Percentiles rank a stretch among this genome's conserved stretches.
Conservation (phyloP, 1,140 invertebrate species). For the Onthophagus taurus region DNA sequence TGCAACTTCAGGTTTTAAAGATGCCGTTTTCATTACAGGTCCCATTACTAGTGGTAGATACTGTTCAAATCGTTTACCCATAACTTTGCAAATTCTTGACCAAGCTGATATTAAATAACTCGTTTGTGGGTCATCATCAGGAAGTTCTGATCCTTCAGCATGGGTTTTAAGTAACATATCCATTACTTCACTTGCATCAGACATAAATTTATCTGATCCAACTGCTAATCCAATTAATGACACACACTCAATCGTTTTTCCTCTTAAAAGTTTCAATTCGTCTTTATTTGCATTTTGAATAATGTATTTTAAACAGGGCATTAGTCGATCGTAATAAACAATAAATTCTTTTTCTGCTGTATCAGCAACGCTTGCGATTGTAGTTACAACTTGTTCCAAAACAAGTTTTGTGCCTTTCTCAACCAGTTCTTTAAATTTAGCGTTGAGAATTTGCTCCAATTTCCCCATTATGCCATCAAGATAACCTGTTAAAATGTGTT, state of each 20-base stretch:
- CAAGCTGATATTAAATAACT: slow-evolving; percentile 98
- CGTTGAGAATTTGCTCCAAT: slow-evolving; percentile 80
- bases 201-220: slow-evolving; percentile 88
- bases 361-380: slow-evolving; percentile 97
- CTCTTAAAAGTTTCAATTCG: slow-evolving; percentile 82
- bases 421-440: slow-evolving; percentile 90
- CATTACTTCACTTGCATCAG: slow-evolving; percentile 95
- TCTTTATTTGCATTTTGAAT: slow-evolving; percentile 85
- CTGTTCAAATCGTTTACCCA: slow-evolving; percentile 86
- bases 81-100: slow-evolving; percentile 93
- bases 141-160: slow-evolving; percentile 65
- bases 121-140: slow-evolving; percentile 94
- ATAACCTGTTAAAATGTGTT: slow-evolving; percentile 84
- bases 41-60: slow-evolving; percentile 97
- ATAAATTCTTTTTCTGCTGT: slow-evolving; percentile 95
- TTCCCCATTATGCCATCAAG: slow-evolving; percentile 85
- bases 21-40: slow-evolving; percentile 89
- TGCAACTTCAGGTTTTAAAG: slow-evolving; percentile 96
- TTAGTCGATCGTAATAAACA: slow-evolving; percentile 72
- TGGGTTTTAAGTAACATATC: slow-evolving; percentile 88
- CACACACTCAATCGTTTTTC: slow-evolving; percentile 75
- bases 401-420: slow-evolving; percentile 93
- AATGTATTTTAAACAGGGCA: slow-evolving; percentile 96
- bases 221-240: slow-evolving; percentile 96
- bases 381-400: slow-evolving; percentile 94